phyloP scores from a whole-genome alignment of 2,888 invertebrate genomes.

The Antheraea yamamai region DNA sequence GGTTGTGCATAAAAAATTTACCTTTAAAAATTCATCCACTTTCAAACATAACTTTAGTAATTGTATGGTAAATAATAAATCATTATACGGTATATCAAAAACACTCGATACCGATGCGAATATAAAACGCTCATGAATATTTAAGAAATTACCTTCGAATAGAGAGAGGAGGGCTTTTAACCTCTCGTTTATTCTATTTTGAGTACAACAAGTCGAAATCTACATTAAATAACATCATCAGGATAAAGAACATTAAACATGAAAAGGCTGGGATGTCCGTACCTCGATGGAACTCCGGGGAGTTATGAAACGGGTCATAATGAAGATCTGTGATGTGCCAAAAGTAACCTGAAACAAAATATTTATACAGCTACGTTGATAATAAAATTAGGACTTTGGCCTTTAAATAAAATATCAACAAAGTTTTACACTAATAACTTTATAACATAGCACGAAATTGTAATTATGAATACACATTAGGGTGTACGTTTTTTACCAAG shows the following conservation, averaged over 20 bases:
- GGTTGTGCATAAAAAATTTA: too few relatives aligned
- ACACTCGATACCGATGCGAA: neutral
- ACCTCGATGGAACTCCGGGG: conserved; percentile 78
- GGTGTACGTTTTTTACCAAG: too few relatives aligned
- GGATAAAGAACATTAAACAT: conserved; percentile 20
- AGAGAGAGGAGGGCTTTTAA: neutral
- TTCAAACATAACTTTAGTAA: neutral
- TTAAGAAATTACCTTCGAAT: neutral
- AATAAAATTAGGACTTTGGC: neutral
- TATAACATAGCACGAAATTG: too few relatives aligned
- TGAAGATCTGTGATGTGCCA: conserved; percentile 98
- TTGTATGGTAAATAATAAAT: neutral
- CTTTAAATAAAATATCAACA: neutral
- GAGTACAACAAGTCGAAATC: conserved; percentile 10
- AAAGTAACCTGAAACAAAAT: conserved; percentile 90
- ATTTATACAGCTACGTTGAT: conserved; percentile 28
- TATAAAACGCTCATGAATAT: neutral
- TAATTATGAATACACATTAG: too few relatives aligned
- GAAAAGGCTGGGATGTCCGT: conserved; percentile 27
- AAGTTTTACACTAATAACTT: too few relatives aligned
- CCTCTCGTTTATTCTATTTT: neutral
- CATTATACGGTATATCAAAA: neutral
- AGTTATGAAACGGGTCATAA: conserved; percentile 88
- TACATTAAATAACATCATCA: conserved; percentile 14
- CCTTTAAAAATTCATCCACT: too few relatives aligned